phyloP scores from a whole-genome alignment of 2,888 invertebrate genomes.

The Paralinhomoeus sp. region DNA sequence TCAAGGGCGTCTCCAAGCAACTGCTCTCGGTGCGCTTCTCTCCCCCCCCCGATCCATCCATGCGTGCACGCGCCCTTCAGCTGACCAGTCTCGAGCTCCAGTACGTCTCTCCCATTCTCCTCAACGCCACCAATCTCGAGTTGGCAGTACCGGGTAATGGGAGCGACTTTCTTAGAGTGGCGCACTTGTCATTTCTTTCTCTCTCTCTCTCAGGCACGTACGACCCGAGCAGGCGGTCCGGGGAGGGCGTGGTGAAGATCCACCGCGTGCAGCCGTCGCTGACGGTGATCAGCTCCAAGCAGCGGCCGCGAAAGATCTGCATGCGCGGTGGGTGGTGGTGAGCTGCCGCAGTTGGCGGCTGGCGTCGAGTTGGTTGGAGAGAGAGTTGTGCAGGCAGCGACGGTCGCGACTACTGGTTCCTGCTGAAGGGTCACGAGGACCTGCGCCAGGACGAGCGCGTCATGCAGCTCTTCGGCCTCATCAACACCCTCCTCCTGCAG shows the following conservation, averaged over 20 bases:
- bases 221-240: constrained; percentile 28
- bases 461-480: constrained; percentile 66
- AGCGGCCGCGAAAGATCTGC: constrained; percentile 76
- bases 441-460: constrained; percentile 91
- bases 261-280: constrained; percentile 19
- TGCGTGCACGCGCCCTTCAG: constrained; percentile 11
- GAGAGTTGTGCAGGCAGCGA: constrained; percentile 80
- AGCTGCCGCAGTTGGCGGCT: no score
- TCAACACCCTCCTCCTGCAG: constrained; percentile 75
- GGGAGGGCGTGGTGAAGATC: constrained; percentile 48
- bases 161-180: no score
- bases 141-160: constrained; percentile 90
- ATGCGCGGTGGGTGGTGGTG: constrained; percentile 53
- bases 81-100: constrained; percentile 36
- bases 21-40: no score
- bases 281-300: constrained; percentile 78
- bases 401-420: constrained; percentile 91
- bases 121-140: constrained; percentile 69
- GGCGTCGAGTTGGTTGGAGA: no score
- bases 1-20: constrained; percentile 80
- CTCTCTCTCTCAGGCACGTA: no score
- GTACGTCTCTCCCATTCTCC: constrained; percentile 73
- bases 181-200: no score
- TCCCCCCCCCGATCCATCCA: no score
- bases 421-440: constrained; percentile 96